Conservation (phyloP, 2,888 invertebrate genomes). For the Mystacides longicornis region DNA sequence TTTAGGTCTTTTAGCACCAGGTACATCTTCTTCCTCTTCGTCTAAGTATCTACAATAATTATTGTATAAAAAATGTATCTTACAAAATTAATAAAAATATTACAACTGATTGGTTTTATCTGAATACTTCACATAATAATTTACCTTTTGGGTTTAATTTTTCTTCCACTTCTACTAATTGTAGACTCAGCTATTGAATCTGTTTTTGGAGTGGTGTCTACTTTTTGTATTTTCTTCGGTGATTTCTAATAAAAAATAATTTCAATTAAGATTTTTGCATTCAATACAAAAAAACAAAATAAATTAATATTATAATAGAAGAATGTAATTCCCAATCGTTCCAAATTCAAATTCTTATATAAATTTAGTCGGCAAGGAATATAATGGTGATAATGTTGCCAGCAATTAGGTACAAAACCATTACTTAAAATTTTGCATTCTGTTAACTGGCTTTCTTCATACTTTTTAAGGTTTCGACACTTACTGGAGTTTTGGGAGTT, state of each 20-base stretch:
- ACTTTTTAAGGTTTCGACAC: neutral
- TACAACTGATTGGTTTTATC: neutral
- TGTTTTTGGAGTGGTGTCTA: constrained; percentile 31
- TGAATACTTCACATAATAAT: neutral
- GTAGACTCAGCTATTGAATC: constrained; percentile 30
- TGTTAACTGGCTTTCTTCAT: neutral
- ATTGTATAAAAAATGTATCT: too few species aligned
- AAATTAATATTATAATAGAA: neutral
- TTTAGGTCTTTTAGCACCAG: constrained; percentile 36
- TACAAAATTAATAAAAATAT: neutral
- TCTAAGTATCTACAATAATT: constrained; percentile 40
- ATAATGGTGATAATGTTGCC: neutral
- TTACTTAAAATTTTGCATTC: neutral
- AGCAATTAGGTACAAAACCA: neutral
- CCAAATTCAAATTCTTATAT: constrained; percentile 37
- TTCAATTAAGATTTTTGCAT: neutral
- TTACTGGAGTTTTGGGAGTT: neutral
- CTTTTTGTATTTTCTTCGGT: constrained; percentile 38
- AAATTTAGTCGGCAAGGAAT: constrained; percentile 39
- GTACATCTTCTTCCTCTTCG: constrained; percentile 43
- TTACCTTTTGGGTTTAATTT: constrained; percentile 63
- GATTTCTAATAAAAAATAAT: constrained; percentile 31
- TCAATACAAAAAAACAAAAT: neutral
- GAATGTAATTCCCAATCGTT: constrained; percentile 48
- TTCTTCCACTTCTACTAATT: constrained; percentile 64